A percentile compares a stretch with the other conserved stretches of the same genome.
Evolutionary conservation across 2,797 vertebrate species (phyloP).

Genomic region (Notolabrus celidotus): DNA sequence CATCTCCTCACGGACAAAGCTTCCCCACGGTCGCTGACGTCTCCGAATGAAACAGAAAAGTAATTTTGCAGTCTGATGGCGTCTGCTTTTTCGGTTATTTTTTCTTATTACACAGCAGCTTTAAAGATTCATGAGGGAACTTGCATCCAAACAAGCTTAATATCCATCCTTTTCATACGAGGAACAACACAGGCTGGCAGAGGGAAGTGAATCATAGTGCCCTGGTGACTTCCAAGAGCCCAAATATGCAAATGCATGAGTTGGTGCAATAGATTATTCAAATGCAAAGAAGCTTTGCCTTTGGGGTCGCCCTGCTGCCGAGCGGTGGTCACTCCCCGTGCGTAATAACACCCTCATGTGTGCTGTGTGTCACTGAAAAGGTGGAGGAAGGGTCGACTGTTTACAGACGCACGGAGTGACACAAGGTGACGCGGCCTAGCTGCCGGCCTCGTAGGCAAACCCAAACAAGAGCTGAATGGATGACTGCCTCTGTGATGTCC

Average conservation of each 20-base stretch:
- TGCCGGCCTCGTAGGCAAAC: constrained; percentile 34
- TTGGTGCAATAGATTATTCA: constrained; percentile 78
- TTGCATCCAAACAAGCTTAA: constrained; percentile 69
- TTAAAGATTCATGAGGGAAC: constrained; percentile 73
- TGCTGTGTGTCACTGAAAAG: constrained; percentile 23
- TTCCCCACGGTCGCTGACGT: constrained; percentile 32
- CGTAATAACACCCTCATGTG: constrained; percentile 56
- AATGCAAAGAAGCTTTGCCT: constrained; percentile 67
- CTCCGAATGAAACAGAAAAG: constrained; percentile 52
- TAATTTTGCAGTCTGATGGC: constrained; percentile 52
- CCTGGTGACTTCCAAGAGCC: constrained; percentile 72
- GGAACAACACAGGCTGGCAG: constrained; percentile 59
- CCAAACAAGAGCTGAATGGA: constrained; percentile 45
- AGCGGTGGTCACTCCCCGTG: constrained; percentile 66
- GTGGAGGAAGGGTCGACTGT: constrained; percentile 22
- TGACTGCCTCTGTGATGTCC: constrained; percentile 37
- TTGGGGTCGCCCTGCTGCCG: constrained; percentile 57
- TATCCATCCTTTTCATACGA: constrained; percentile 61
- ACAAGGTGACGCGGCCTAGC: constrained; percentile 56
- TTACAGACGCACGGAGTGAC: constrained; percentile 51
- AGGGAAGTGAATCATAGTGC: constrained; percentile 74
- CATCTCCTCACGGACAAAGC: constrained; percentile 58
- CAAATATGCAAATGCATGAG: constrained; percentile 77
- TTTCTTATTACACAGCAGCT: constrained; percentile 47
- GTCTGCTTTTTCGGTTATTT: constrained; percentile 14